Evolutionary conservation across 37 sponge, comb jelly and placozoan species (phyloP).

Genomic region (Diacarnus erythraeanus): DNA sequence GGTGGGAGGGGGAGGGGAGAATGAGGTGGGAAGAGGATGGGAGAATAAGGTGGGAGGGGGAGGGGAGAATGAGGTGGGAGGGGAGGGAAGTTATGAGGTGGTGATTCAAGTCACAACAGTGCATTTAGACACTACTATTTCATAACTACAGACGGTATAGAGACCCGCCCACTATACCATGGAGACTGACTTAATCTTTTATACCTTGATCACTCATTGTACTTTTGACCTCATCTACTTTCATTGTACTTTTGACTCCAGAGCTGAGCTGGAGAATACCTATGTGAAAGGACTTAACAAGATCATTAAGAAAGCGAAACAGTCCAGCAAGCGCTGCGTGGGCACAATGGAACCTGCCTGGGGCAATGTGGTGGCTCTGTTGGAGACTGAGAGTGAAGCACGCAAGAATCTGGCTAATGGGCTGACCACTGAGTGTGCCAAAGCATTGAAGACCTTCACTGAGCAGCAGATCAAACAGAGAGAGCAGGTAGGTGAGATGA

Average conservation of each 20-base stretch:
- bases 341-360: conserved; percentile 55
- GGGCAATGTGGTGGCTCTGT: conserved; percentile 33
- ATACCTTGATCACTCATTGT: too few species aligned
- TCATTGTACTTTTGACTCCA: not conserved
- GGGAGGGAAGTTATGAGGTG: too few species aligned
- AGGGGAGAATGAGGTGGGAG: too few species aligned
- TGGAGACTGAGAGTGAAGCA: conserved; percentile 55
- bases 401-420: conserved; percentile 24
- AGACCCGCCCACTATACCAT: too few species aligned
- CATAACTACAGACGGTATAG: too few species aligned
- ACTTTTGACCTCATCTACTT: not conserved
- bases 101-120: too few species aligned
- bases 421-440: conserved; percentile 42
- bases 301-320: conserved; percentile 46
- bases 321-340: conserved; percentile 11
- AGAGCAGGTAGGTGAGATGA: conserved; percentile 74
- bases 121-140: too few species aligned
- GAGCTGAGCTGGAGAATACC: conserved; percentile 70
- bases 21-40: too few species aligned
- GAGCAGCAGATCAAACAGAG: conserved; percentile 75
- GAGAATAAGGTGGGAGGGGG: too few species aligned
- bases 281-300: conserved; percentile 48
- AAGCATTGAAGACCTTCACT: conserved; percentile 55
- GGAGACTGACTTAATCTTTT: too few species aligned
- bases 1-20: too few species aligned